A percentile compares a stretch with the other conserved stretches of the same genome.
Conservation (phyloP, 2,888 invertebrate species). For the Lamellibrachia satsuma region DNA sequence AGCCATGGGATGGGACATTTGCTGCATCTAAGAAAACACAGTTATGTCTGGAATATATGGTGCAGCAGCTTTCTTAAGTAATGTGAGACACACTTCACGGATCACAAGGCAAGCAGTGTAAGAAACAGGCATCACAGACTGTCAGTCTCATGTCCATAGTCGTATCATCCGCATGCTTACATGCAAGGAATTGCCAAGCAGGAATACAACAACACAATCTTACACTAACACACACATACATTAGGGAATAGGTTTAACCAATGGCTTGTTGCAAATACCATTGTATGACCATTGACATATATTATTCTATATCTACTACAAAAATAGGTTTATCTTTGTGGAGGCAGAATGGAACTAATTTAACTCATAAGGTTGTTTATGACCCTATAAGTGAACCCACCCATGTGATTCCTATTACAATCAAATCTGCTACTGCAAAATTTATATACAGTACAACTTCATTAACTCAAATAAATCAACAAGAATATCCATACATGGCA, state of each 20-base stretch:
- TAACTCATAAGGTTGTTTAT: too few species aligned
- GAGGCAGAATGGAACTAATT: too few species aligned
- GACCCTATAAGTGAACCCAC: too few species aligned
- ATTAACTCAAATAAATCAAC: background rate
- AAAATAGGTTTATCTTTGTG: background rate
- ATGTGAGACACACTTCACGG: background rate
- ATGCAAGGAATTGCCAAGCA: background rate
- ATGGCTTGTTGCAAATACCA: background rate
- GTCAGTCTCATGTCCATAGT: background rate
- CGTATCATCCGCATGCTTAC: background rate
- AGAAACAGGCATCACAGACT: background rate
- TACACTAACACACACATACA: background rate
- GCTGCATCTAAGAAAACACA: background rate
- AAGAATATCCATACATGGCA: background rate
- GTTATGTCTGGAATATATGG: background rate
- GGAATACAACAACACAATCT: background rate
- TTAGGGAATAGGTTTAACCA: background rate
- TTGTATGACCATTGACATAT: background rate
- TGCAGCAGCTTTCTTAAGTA: background rate
- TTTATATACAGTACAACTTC: background rate
- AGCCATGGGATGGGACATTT: background rate
- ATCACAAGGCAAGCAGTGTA: background rate
- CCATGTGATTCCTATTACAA: too few species aligned
- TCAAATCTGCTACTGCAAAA: too few species aligned
- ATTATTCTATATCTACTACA: background rate